Base-by-base conservation (phyloP, 2,797 vertebrate genomes). In the Parotocinclus haroldoi region DNA sequence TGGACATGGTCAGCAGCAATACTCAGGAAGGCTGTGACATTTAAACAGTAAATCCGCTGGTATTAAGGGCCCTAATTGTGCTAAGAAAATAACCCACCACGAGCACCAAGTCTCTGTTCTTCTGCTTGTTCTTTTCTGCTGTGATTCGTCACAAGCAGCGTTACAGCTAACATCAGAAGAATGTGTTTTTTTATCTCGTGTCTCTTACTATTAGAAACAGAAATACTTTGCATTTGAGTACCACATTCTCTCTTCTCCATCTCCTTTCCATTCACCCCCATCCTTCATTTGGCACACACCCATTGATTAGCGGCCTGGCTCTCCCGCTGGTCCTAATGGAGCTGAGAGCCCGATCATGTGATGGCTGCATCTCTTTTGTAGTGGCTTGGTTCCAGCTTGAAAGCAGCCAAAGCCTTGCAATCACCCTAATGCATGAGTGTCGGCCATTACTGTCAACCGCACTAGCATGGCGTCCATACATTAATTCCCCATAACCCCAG, bases 401-500 rank as follows among this genome's bases (percentile, higher is more conserved):
- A 77, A 74, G 83, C 52, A 82, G 84, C 79, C 85, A 81, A 81
- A 78, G 89, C 84, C 88, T 84, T 84, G 86, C 90, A 91, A 90
- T 93, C 92, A 89, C 89, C 88, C 81, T 90, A 91, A 95, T 92
- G 91, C 83, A 82, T 76, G 82, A 51, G 82, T 83, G 92, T 93
- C 92, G 90, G 89, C 92, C 93, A 92, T 91, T 87, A 85, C 89
- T 89, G 91, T 90, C 91, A 90, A 89, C 78, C 82, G 73, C 36
- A 44, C 68, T 48, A 51, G 61, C 52, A 16, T 57, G 63, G 56
- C 74, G 48, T 79, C 77, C 76, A 80, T 76, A 81, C 73, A 81
- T 81, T 80, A 78, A 84, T 83, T 85, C 86, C 84, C 56, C 68
- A 16, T 64, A 66, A 68, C 58, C 57, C 60, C 18, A 17, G 4